Evolutionary conservation across 2,113 vertebrate genomes (phyloP).

Genomic region (Lanius collurio): DNA sequence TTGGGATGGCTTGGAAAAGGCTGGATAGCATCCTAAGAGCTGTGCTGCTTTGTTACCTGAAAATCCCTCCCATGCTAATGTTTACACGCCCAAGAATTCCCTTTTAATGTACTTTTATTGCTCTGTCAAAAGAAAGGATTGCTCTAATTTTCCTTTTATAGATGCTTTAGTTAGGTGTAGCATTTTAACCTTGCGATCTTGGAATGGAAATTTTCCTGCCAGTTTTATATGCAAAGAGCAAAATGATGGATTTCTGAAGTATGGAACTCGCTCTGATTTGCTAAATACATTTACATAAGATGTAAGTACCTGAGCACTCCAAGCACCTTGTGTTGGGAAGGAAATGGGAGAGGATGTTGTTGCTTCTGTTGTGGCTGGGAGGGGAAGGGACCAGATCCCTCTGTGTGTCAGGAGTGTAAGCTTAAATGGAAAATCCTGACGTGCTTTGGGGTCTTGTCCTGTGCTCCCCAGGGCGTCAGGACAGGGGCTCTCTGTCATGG

Average conservation of each 20-base stretch:
- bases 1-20: neutral
- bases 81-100: neutral
- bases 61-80: neutral
- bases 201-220: neutral
- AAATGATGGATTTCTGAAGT: neutral
- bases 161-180: neutral
- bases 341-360: neutral
- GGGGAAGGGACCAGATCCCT: neutral
- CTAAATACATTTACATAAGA: neutral
- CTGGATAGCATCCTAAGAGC: neutral
- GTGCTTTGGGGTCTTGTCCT: neutral
- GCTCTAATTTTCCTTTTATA: neutral
- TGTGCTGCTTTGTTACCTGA: neutral
- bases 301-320: neutral
- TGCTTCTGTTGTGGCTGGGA: neutral
- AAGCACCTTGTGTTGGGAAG: neutral
- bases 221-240: neutral
- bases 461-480: neutral
- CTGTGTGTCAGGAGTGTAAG: neutral
- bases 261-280: neutral
- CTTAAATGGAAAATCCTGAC: neutral
- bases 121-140: neutral
- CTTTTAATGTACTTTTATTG: neutral
- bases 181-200: neutral
- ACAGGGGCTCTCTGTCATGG: neutral